A percentile compares a stretch with the other conserved stretches of the same genome.
Conservation (phyloP, 2,797 vertebrate species). For the Myiothlypis coronata region DNA sequence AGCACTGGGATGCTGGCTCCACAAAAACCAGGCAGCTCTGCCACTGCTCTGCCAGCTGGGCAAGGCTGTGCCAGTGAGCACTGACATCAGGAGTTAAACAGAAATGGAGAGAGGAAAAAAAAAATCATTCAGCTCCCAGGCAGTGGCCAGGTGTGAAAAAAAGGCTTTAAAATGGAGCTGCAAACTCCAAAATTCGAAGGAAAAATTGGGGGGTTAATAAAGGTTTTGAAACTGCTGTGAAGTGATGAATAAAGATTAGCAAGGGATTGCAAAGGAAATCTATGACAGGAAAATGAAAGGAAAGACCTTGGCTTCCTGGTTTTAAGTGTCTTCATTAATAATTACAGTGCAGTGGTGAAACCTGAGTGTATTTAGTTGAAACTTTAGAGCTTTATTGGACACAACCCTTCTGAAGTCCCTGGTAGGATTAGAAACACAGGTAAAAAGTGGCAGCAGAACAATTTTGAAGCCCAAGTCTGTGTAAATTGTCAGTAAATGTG, state of each 20-base stretch:
- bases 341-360: conserved; percentile 18
- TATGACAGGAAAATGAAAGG: neutral
- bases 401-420: neutral
- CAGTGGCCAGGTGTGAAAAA: neutral
- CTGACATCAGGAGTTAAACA: neutral
- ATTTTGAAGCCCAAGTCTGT: neutral
- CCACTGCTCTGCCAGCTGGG: neutral
- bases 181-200: neutral
- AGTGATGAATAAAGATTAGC: neutral
- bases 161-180: neutral
- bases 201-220: neutral
- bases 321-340: conserved; percentile 41
- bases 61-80: neutral
- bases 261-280: neutral
- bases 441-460: neutral
- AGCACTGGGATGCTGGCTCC: neutral
- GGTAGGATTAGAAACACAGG: neutral
- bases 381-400: neutral
- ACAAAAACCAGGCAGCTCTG: neutral
- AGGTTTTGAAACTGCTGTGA: neutral
- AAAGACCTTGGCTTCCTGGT: neutral
- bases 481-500: neutral
- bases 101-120: neutral
- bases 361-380: neutral
- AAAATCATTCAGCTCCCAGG: neutral